A percentile compares a stretch with the other conserved stretches of the same genome.
Conservation (phyloP, 2,888 invertebrate species). For the Drosophila limbata region DNA sequence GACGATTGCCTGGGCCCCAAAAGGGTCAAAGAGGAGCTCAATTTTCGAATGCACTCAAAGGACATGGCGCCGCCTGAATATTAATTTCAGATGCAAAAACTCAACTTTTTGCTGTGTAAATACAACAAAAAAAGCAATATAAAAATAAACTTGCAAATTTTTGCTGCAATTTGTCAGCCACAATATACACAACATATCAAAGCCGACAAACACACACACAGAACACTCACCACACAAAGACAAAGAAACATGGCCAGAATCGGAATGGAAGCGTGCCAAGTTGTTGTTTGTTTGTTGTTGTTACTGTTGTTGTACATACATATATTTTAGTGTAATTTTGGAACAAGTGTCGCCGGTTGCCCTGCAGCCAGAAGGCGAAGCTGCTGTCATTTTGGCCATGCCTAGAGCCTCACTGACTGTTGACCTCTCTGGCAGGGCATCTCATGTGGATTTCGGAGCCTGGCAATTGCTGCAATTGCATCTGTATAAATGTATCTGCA, state of each 20-base stretch:
- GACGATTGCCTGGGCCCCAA: conserved; percentile 18
- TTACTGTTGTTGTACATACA: conserved; percentile 23
- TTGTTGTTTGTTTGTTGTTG: conserved; percentile 51
- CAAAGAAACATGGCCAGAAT: conserved; percentile 66
- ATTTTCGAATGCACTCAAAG: conserved; percentile 47
- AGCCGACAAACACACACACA: conserved; percentile 5
- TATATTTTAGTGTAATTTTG: conserved; percentile 66
- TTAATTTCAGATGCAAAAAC: conserved; percentile 56
- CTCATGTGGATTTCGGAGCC: conserved; percentile 1
- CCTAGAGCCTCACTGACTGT: conserved; percentile 41
- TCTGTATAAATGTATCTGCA: conserved; percentile 5
- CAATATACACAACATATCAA: conserved; percentile 16
- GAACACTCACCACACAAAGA: conserved; percentile 21
- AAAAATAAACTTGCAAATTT: conserved; percentile 44
- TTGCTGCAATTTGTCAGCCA: conserved; percentile 54
- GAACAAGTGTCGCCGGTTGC: conserved; percentile 67
- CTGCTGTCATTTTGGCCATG: conserved; percentile 40
- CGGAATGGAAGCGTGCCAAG: conserved; percentile 78
- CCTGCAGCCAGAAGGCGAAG: conserved; percentile 1
- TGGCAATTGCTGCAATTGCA: conserved; percentile 1
- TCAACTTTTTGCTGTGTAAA: conserved; percentile 30
- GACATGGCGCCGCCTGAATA: conserved; percentile 43
- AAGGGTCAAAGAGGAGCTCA: conserved; percentile 16
- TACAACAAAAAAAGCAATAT: conserved; percentile 22
- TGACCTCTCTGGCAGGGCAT: conserved; percentile 40